These are phyloP conservation scores for Onychostruthus taczanowskii DNA, from an alignment of 2,113 vertebrate species.

Conservation along the genomic window DNA sequence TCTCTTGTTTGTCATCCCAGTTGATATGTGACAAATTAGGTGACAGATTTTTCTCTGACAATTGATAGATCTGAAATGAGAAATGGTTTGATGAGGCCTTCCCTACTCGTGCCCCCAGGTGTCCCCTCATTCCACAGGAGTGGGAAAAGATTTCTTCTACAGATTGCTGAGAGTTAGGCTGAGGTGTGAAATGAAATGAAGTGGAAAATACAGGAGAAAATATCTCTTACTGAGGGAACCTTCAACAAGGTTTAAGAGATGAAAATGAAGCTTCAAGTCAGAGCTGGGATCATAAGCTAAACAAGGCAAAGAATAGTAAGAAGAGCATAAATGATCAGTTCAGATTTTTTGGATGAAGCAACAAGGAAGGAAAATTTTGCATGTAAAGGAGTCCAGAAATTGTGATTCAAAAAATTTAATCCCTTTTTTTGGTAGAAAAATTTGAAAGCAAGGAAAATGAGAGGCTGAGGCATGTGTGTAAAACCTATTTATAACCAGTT, in stretches of 20 bases:
- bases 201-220: background rate
- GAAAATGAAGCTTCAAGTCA: background rate
- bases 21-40: background rate
- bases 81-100: background rate
- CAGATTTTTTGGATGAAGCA: background rate
- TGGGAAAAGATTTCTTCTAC: background rate
- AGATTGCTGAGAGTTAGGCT: background rate
- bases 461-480: rapidly evolving
- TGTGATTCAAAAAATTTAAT: background rate
- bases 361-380: background rate
- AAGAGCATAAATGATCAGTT: background rate
- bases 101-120: rapidly evolving
- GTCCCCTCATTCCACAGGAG: background rate
- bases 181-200: background rate
- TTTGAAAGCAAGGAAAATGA: background rate
- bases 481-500: background rate
- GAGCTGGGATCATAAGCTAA: background rate
- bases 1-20: background rate
- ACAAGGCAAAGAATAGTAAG: background rate
- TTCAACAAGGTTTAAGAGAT: background rate
- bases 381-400: background rate
- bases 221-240: background rate
- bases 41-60: background rate
- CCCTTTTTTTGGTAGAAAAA: background rate
- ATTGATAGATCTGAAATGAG: background rate